These are phyloP conservation scores for Pachliopta kotzebuea DNA, from an alignment of 2,888 invertebrate species.

Conservation along the genomic window DNA sequence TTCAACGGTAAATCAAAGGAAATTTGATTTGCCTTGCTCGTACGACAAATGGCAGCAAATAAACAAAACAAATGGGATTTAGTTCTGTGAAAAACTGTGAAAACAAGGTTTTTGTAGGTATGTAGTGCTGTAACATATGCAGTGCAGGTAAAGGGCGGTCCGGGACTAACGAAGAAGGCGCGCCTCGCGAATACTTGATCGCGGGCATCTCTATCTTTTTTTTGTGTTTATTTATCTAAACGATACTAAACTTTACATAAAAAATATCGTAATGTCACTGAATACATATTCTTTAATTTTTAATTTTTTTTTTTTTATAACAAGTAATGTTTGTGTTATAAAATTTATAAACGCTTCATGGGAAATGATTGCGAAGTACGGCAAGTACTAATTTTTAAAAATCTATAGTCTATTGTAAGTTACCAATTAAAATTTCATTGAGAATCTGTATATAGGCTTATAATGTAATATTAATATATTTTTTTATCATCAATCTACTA, in stretches of 20 bases:
- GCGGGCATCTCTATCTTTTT: conserved; percentile 54
- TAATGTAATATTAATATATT: too few species aligned
- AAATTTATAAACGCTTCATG: too few species aligned
- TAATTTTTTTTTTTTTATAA: not conserved
- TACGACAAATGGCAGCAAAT: conserved; percentile 70
- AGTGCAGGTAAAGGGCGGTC: conserved; percentile 68
- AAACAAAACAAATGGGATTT: conserved; percentile 65
- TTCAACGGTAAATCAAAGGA: conserved; percentile 61
- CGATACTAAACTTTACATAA: conserved; percentile 11
- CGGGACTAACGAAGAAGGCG: conserved; percentile 69
- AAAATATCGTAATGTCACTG: too few species aligned
- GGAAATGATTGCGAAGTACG: too few species aligned
- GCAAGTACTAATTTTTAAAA: too few species aligned
- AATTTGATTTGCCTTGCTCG: conserved; percentile 69
- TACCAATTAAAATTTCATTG: too few species aligned
- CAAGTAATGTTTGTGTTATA: too few species aligned
- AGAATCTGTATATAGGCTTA: too few species aligned
- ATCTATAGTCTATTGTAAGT: too few species aligned
- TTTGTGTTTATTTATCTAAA: conserved; percentile 42
- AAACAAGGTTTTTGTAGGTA: conserved; percentile 38
- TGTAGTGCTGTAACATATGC: conserved; percentile 66
- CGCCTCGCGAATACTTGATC: conserved; percentile 69
- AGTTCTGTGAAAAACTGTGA: conserved; percentile 59
- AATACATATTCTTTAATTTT: not conserved
- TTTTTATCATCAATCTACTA: too few species aligned